Percentiles rank a stretch among this genome's conserved stretches.
These are phyloP conservation scores for Dicycla oo DNA, from an alignment of 2,888 invertebrate genomes.

Conservation along the genomic window DNA sequence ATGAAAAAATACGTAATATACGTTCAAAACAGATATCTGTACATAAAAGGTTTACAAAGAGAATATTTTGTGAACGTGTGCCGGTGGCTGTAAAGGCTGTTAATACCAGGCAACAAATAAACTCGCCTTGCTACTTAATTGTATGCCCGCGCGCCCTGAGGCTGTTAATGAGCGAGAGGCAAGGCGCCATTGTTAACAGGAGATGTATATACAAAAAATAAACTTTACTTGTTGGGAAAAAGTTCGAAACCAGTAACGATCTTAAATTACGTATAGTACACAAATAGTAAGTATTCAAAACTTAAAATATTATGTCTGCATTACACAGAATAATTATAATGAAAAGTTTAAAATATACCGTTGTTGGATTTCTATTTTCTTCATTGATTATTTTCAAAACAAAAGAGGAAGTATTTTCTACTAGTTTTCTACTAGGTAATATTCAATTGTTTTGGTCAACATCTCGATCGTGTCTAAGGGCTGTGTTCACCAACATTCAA, in stretches of 20 bases:
- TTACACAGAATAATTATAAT: not conserved
- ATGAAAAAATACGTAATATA: not conserved
- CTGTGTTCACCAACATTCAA: too few relatives aligned
- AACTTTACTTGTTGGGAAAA: constrained; percentile 11
- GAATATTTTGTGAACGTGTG: constrained; percentile 34
- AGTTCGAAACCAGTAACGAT: constrained; percentile 3
- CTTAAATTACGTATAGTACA: not conserved
- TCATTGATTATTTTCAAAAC: not conserved
- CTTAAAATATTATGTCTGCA: not conserved
- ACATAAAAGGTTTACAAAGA: constrained; percentile 30
- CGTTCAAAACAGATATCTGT: constrained; percentile 17
- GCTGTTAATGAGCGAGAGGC: constrained; percentile 60
- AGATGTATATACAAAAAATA: constrained; percentile 24
- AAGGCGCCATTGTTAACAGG: constrained; percentile 36
- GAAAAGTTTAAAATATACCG: not conserved
- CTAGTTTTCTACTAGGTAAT: too few relatives aligned
- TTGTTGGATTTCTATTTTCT: not conserved
- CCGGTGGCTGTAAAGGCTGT: constrained; percentile 37
- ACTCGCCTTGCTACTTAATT: constrained; percentile 62
- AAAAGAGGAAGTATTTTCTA: not conserved
- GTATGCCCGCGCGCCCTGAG: constrained; percentile 53
- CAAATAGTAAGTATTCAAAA: not conserved
- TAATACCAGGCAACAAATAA: constrained; percentile 63
- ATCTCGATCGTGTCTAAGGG: not conserved
- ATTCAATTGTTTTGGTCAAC: not conserved